A percentile compares a stretch with the other conserved stretches of the same genome.
Conservation (phyloP, 2,797 vertebrate species). For the Pogonophryne albipinna region DNA sequence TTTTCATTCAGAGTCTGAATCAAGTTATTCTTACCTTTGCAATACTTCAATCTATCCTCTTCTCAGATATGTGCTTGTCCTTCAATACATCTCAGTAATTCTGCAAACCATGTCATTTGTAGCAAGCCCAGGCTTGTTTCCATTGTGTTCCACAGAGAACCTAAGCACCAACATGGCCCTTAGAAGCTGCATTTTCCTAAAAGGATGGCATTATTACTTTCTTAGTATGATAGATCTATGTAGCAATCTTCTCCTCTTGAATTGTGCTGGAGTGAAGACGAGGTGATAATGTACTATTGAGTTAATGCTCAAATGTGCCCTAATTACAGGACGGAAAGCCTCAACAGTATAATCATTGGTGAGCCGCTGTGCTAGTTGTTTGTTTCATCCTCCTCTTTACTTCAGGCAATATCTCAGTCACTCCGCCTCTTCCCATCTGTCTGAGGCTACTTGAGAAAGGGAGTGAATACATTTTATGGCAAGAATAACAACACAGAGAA, state of each 20-base stretch:
- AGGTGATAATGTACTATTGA: slow-evolving; percentile 45
- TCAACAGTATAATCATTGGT: slow-evolving; percentile 55
- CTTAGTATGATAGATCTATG: neutral
- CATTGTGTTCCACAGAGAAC: slow-evolving; percentile 16
- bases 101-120: slow-evolving; percentile 43
- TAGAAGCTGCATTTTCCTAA: slow-evolving; percentile 22
- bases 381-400: slow-evolving; percentile 57
- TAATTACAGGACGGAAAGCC: slow-evolving; percentile 58
- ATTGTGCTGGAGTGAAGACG: slow-evolving; percentile 17
- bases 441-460: slow-evolving; percentile 49
- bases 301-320: slow-evolving; percentile 37
- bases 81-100: slow-evolving; percentile 50
- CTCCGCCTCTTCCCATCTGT: slow-evolving; percentile 68
- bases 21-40: slow-evolving; percentile 53
- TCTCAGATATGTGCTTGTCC: slow-evolving; percentile 34
- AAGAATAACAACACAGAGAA: slow-evolving; percentile 36
- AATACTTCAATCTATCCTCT: slow-evolving; percentile 49
- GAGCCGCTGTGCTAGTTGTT: slow-evolving; percentile 47
- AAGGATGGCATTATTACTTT: slow-evolving; percentile 8
- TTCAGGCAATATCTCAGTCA: slow-evolving; percentile 57
- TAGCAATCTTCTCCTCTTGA: slow-evolving; percentile 10
- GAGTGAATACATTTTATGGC: slow-evolving; percentile 55
- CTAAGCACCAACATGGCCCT: slow-evolving; percentile 4
- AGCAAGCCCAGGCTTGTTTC: slow-evolving; percentile 24
- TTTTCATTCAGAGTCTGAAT: slow-evolving; percentile 63